Evolutionary conservation across 2,797 vertebrate species (phyloP).

Genomic region (Sebastes minor): DNA sequence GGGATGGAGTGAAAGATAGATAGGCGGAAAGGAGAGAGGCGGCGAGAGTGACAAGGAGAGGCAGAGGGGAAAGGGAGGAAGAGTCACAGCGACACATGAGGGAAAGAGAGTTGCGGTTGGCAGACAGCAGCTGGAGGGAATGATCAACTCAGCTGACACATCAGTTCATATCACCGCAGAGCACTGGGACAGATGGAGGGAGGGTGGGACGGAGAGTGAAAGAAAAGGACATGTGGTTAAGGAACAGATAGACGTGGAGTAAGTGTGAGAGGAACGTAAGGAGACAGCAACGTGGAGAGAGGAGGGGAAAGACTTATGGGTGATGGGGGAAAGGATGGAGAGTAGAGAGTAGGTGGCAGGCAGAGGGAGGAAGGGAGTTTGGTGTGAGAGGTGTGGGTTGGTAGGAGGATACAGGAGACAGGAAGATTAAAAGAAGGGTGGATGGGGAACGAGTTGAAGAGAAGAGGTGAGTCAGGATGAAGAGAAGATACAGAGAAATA

Average conservation of each 20-base stretch:
- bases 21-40: slow-evolving; percentile 39
- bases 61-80: slow-evolving; percentile 47
- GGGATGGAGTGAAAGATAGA: slow-evolving; percentile 59
- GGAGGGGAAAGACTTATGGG: neutral
- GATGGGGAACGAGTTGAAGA: neutral
- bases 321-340: neutral
- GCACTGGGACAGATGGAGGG: slow-evolving; percentile 54
- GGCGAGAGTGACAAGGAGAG: slow-evolving; percentile 64
- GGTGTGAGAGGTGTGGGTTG: neutral
- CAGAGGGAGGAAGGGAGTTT: neutral
- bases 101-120: slow-evolving; percentile 65
- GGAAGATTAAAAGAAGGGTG: neutral
- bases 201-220: slow-evolving; percentile 41
- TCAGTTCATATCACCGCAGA: slow-evolving; percentile 69
- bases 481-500: neutral
- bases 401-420: neutral
- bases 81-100: slow-evolving; percentile 61
- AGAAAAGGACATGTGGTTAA: slow-evolving; percentile 46
- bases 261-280: slow-evolving; percentile 27
- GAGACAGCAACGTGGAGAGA: slow-evolving; percentile 35
- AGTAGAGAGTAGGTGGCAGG: neutral
- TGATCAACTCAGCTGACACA: slow-evolving; percentile 79
- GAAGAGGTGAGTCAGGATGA: neutral
- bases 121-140: slow-evolving; percentile 79
- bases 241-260: slow-evolving; percentile 37